Base-by-base conservation (phyloP, 1,140 invertebrate genomes). In the Gonatopus flavifemur region DNA sequence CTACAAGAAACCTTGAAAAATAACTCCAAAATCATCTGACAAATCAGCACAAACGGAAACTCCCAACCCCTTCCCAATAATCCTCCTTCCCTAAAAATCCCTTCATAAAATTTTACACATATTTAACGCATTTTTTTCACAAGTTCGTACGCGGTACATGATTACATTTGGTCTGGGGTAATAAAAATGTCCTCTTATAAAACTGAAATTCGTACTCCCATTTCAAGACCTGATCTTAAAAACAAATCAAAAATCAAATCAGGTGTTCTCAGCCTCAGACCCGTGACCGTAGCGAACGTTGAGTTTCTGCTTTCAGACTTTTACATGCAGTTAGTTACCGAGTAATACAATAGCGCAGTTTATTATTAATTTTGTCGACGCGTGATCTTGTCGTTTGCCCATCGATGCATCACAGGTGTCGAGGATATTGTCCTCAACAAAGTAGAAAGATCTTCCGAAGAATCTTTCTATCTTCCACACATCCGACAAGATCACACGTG, bases 101-200 rank as follows among this genome's bases (percentile, higher is more conserved):
- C 20, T 25, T 48, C 59, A 56, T 21, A 41, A 55, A 72, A 58
- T 74, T 70, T 74, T 63, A 75, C 67, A 72, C 67, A 38, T 59
- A 76, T n/a, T n/a, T n/a, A n/a, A n/a, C 72, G 70, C 70, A 69
- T 78, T 74, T 67, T 75, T 75, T 74, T n/a, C n/a, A n/a, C 69
- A 74, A 74, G 67, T 76, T 69, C 59, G 67, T 74, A 74, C 70
- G 70, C 67, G 62, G 68, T 55, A 52, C 49, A 53, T 38, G 45
- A 41, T 61, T 57, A 37, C 37, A 53, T 18, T 19, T 59, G n/a
- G n/a, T n/a, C n/a, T n/a, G n/a, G n/a, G n/a, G n/a, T n/a, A n/a
- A n/a, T n/a, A n/a, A n/a, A n/a, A n/a, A n/a, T n/a, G n/a, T n/a
- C n/a, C n/a, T n/a, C n/a, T n/a, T n/a, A n/a, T n/a, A n/a, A n/a